Evolutionary conservation across 1,140 invertebrate species (phyloP).

Genomic region (Teleopsis dalmanni): DNA sequence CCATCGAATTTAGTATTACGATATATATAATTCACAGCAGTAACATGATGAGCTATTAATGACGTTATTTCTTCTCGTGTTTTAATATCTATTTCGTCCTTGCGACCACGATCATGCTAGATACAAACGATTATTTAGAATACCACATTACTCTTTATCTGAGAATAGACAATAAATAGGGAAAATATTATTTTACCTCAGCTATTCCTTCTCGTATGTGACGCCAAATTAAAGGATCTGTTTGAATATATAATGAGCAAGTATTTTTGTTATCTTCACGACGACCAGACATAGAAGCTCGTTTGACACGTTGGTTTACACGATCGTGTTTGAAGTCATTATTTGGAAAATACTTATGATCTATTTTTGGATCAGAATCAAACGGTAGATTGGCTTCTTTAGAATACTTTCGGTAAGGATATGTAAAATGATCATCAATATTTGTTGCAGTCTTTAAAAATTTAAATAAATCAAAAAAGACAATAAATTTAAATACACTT

Average conservation of each 20-base stretch:
- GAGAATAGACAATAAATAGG: no score
- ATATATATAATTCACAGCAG: slow-evolving; percentile 97
- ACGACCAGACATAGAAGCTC: slow-evolving; percentile 38
- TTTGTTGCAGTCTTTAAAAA: not conserved
- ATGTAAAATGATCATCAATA: slow-evolving; percentile 38
- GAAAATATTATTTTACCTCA: slow-evolving; percentile 48
- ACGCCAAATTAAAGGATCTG: slow-evolving; percentile 94
- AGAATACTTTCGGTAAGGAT: slow-evolving; percentile 43
- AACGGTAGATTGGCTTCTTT: slow-evolving; percentile 41
- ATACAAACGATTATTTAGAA: no score
- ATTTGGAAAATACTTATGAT: slow-evolving; percentile 23
- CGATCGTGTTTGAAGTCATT: slow-evolving; percentile 34
- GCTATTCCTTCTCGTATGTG: slow-evolving; percentile 71
- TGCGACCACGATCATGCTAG: slow-evolving; percentile 55
- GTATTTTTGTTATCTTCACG: slow-evolving; percentile 71
- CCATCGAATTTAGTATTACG: slow-evolving; percentile 89
- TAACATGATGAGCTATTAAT: slow-evolving; percentile 95
- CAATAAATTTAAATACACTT: no score
- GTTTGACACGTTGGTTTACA: slow-evolving; percentile 38
- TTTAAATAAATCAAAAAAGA: no score
- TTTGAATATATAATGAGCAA: slow-evolving; percentile 94
- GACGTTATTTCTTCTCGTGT: slow-evolving; percentile 95
- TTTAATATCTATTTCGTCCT: slow-evolving; percentile 64
- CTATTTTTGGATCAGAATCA: slow-evolving; percentile 32
- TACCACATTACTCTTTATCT: no score